A percentile compares a stretch with the other conserved stretches of the same genome.
Evolutionary conservation across 2,888 invertebrate species (phyloP).

Genomic region (Pyrochroa serraticornis): DNA sequence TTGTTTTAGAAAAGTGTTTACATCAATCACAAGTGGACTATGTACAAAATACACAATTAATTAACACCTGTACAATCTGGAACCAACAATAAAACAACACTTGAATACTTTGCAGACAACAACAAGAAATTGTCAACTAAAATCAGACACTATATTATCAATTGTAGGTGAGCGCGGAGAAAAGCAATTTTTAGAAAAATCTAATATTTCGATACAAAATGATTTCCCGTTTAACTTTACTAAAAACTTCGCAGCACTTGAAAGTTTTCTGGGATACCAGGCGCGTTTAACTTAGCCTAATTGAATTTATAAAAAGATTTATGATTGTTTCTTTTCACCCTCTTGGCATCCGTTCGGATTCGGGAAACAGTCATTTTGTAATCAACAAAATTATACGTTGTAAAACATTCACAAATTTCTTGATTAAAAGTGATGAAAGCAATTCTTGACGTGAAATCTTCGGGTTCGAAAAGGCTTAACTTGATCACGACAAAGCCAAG

Average conservation of each 20-base stretch:
- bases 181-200: too few species aligned
- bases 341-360: constrained; percentile 7
- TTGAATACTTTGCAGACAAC: too few species aligned
- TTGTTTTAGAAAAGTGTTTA: not conserved
- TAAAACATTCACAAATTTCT: constrained; percentile 13
- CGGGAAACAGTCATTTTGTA: constrained; percentile 1
- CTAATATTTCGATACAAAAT: too few species aligned
- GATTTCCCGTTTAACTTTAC: constrained; percentile 3
- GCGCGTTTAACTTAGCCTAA: constrained; percentile 5
- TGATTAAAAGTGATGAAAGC: not conserved
- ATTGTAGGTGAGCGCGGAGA: too few species aligned
- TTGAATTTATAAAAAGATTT: constrained; percentile 20
- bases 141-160: too few species aligned
- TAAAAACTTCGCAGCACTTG: too few species aligned
- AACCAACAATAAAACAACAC: constrained; percentile 5
- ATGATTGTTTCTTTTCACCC: constrained; percentile 7
- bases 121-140: too few species aligned
- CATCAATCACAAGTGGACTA: not conserved
- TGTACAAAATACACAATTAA: not conserved
- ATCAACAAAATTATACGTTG: constrained; percentile 5
- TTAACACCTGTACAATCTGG: constrained; percentile 7
- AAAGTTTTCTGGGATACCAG: constrained; percentile 2
- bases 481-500: too few species aligned
- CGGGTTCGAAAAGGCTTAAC: too few species aligned
- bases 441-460: constrained; percentile 3